Conservation (phyloP, 2,888 invertebrate genomes). For the Drosophila falleni region DNA sequence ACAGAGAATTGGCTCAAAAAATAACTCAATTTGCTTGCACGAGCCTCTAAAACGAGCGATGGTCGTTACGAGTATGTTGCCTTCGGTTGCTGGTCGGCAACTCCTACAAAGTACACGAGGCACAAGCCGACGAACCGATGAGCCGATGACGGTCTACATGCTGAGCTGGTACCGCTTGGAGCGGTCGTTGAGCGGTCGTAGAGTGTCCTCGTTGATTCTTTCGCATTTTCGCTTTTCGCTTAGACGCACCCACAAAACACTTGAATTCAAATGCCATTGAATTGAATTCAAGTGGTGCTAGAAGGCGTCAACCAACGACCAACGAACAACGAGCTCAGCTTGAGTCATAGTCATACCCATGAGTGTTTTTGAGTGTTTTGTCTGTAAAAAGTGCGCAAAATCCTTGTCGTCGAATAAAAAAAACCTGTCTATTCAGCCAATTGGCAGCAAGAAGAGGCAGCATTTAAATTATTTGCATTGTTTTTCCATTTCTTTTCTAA, state of each 20-base stretch:
- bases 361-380: conserved; percentile 44
- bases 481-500: conserved; percentile 27
- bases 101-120: conserved; percentile 56
- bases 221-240: conserved; percentile 58
- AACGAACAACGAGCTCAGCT: conserved; percentile 64
- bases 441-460: conserved; percentile 47
- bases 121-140: no score
- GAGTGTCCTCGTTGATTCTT: conserved; percentile 30
- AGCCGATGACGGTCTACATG: conserved; percentile 1
- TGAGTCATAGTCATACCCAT: conserved; percentile 39
- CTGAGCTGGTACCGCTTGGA: conserved; percentile 9
- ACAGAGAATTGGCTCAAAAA: conserved; percentile 56
- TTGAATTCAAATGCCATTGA: conserved; percentile 57
- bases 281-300: conserved; percentile 69
- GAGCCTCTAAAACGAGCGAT: conserved; percentile 47
- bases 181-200: conserved; percentile 8
- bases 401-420: conserved; percentile 77
- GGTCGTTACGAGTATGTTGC: conserved; percentile 29
- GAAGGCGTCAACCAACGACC: conserved; percentile 79
- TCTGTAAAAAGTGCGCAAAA: conserved; percentile 78
- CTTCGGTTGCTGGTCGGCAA: conserved; percentile 57
- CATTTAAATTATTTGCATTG: conserved; percentile 16
- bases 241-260: conserved; percentile 77
- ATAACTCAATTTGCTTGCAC: conserved; percentile 70
- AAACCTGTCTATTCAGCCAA: conserved; percentile 59